Conservation (phyloP, 2,797 vertebrate genomes). For the Sarcophilus harrisii region DNA sequence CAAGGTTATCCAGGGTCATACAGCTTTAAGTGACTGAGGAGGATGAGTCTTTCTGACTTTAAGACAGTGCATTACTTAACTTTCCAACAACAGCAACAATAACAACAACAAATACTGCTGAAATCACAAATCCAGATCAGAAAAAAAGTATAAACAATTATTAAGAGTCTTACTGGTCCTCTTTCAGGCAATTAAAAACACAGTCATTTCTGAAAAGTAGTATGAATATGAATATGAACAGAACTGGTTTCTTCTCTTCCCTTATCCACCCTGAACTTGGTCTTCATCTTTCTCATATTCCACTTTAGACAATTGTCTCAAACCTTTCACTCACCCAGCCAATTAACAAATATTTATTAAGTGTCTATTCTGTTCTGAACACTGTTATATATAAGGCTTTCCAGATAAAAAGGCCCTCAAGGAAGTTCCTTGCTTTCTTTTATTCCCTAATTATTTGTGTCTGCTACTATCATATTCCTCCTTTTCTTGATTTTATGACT, state of each 20-base stretch:
- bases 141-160: neutral
- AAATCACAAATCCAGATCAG: neutral
- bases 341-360: neutral
- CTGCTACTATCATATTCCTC: neutral
- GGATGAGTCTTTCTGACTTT: too few relatives aligned
- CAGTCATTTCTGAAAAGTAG: neutral
- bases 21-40: too few relatives aligned
- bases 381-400: neutral
- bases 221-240: neutral
- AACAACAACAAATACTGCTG: neutral
- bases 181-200: neutral
- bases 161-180: neutral
- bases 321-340: neutral
- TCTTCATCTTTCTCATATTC: neutral
- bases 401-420: neutral
- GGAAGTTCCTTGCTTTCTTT: neutral
- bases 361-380: neutral
- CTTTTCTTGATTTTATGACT: too few relatives aligned
- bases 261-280: neutral
- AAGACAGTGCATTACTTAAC: too few relatives aligned
- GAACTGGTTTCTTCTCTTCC: neutral
- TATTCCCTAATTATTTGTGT: neutral
- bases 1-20: too few relatives aligned
- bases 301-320: neutral
- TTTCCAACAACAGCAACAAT: too few relatives aligned